These are phyloP conservation scores for Montipora capitata DNA, from an alignment of 92 coral and sea anemone species.

Conservation along the genomic window DNA sequence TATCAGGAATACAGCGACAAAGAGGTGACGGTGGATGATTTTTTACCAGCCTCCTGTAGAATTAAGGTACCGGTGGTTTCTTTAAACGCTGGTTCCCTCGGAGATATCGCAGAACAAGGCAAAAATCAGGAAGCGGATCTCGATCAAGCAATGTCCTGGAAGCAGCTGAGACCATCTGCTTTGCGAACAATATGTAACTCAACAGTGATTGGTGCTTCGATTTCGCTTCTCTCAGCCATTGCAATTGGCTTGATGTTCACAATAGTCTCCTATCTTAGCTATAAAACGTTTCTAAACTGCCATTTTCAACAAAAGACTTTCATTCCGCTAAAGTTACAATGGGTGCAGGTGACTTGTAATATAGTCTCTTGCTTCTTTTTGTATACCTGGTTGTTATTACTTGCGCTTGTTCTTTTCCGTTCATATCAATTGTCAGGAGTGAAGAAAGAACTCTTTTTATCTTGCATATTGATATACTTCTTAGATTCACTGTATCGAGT, in stretches of 20 bases:
- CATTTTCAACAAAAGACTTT: too few relatives aligned
- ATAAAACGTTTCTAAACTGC: too few relatives aligned
- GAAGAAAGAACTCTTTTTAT: neutral
- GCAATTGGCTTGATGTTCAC: neutral
- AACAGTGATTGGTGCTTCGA: neutral
- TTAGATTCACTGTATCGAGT: too few relatives aligned
- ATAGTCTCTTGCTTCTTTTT: neutral
- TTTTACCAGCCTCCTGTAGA: neutral
- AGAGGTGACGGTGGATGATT: neutral
- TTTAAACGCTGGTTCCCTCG: neutral
- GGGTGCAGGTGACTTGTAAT: too few relatives aligned
- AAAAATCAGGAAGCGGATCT: neutral
- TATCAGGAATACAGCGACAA: conserved; percentile 9
- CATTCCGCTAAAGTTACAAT: too few relatives aligned
- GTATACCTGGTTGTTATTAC: neutral
- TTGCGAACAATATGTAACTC: neutral
- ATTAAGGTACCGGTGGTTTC: neutral
- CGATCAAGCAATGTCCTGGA: neutral
- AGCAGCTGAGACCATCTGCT: neutral
- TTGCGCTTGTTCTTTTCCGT: too few relatives aligned
- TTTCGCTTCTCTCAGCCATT: neutral
- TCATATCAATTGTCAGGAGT: too few relatives aligned
- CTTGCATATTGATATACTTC: neutral
- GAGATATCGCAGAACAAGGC: neutral
- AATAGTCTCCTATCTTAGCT: neutral